Base-by-base conservation (phyloP, 2,113 vertebrate genomes). In the Caretta caretta region DNA sequence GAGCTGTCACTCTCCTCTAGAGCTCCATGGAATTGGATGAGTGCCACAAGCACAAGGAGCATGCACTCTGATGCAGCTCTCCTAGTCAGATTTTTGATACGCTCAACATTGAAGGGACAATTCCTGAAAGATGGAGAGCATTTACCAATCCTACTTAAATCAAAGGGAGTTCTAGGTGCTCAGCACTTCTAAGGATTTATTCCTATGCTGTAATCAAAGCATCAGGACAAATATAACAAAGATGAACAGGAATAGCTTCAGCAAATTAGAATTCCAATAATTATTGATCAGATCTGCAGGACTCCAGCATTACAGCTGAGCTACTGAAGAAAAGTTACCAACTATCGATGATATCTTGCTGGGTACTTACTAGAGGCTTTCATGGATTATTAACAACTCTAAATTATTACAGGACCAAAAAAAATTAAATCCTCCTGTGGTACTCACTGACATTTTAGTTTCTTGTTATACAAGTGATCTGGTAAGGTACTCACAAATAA, bases 321-420 rank as follows among this genome's bases (percentile, higher is more conserved):
- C 38, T 83, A 2, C 19, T 35, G 84, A 93, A 42, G 14, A 31
- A 76, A 92, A 93, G 87, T 76, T 29, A 59, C 93, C 50, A 83
- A 65, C 4, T 78, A 81, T 22, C 53, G 76, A 16, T 88, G 86
- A 42, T 1, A 16, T 80, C 11, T 81, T 1, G 5, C 50, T 75
- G n/a, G 78, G 59, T 14, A 80, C 14, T 31, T 14, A 80, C 14
- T 31, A 25, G 87, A 48, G 80, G 29, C 62, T 90, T 91, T 3
- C 42, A n/a, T 90, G 75, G 57, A 62, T 51, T 86, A 46, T 59
- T 46, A 69, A 11, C 10, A 65, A 35, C n/a, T 38, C 35, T 69
- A 69, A 9, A 69, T n/a, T 69, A 69, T 69, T n/a, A 69, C n/a
- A 69, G 17, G 8, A 69, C 16, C 65, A 38, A 69, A 69, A 69